Percentiles rank a stretch among this genome's conserved stretches.
phyloP scores from a whole-genome alignment of 2,888 invertebrate species.

The Pollenia angustigena region DNA sequence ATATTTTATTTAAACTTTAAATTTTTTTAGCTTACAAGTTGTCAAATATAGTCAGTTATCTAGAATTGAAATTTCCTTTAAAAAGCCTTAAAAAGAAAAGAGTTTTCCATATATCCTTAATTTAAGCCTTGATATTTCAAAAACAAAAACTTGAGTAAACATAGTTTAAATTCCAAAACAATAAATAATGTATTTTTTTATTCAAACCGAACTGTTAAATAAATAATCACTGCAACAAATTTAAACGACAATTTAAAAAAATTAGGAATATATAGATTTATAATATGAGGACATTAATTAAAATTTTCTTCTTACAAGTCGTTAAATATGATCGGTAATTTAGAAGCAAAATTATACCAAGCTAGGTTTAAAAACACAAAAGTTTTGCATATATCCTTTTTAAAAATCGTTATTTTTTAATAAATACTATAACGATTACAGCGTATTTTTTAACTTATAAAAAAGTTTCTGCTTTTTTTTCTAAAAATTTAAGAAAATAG shows the following conservation, averaged over 20 bases:
- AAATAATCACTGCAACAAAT: no score
- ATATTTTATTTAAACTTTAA: no score
- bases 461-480: no score
- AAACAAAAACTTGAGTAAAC: no score
- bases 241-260: not conserved
- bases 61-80: not conserved
- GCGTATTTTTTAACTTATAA: no score
- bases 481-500: no score
- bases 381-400: conserved; percentile 34
- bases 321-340: not conserved
- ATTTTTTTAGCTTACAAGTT: not conserved
- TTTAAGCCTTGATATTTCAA: not conserved
- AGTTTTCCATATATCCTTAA: conserved; percentile 10
- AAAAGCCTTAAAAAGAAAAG: not conserved
- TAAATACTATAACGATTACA: no score
- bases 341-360: not conserved
- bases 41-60: not conserved
- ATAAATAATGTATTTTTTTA: no score
- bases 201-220: no score
- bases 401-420: not conserved
- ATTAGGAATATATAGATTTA: no score
- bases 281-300: not conserved
- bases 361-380: not conserved
- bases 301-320: conserved; percentile 1
- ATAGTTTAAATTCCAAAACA: no score